Conservation (phyloP, 2,113 vertebrate species). For the Aptenodytes forsteri region DNA sequence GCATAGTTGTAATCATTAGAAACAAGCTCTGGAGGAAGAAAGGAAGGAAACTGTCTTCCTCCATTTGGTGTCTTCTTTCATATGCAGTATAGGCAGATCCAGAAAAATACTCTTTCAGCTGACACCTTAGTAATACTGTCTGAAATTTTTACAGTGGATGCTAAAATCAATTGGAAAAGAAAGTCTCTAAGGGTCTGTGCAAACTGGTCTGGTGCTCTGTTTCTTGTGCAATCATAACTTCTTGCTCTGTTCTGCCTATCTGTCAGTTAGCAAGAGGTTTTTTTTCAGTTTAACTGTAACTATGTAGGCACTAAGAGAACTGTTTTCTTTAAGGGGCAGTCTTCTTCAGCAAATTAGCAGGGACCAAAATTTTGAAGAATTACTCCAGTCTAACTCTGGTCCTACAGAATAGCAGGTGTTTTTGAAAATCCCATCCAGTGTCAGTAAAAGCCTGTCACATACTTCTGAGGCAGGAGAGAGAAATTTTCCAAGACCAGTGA, state of each 20-base stretch:
- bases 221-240: background rate
- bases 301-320: background rate
- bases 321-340: background rate
- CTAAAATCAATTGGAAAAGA: background rate
- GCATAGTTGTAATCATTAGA: background rate
- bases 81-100: background rate
- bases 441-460: background rate
- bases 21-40: background rate
- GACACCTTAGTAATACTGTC: background rate
- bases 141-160: background rate
- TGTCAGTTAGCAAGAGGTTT: background rate
- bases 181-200: background rate
- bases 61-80: background rate
- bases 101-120: background rate
- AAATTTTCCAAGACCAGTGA: background rate
- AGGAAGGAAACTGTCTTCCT: background rate
- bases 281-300: background rate
- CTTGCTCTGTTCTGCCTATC: background rate
- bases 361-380: background rate
- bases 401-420: background rate
- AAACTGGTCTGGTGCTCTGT: background rate
- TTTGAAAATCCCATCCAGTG: background rate
- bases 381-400: background rate
- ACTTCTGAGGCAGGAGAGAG: background rate
- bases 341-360: background rate